These are phyloP conservation scores for Hesperia comma DNA, from an alignment of 2,888 invertebrate genomes.

Conservation along the genomic window DNA sequence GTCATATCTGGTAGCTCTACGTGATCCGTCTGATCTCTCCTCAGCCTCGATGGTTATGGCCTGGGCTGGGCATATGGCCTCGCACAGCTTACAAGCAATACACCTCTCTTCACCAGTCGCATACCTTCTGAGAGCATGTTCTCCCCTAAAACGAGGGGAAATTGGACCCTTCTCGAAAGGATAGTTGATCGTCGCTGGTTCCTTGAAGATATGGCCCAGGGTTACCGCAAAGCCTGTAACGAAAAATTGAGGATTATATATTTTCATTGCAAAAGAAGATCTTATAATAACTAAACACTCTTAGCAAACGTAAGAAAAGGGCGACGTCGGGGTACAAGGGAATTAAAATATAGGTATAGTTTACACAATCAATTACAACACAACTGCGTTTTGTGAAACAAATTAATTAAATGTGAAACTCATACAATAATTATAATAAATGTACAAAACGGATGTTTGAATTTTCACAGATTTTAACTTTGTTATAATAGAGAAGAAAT, in stretches of 20 bases:
- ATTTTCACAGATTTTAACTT: no score
- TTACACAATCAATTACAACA: no score
- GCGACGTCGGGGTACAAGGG: no score
- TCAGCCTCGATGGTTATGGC: slow-evolving; percentile 99
- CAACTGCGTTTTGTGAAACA: no score
- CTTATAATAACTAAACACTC: no score
- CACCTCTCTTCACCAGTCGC: slow-evolving; percentile 99
- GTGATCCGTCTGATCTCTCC: slow-evolving; percentile 96
- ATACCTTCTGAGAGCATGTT: slow-evolving; percentile 98
- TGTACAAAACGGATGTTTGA: no score
- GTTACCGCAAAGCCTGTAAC: slow-evolving; percentile 91
- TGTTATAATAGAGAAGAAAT: no score
- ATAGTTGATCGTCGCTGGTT: slow-evolving; percentile 99
- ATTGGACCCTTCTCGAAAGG: slow-evolving; percentile 99
- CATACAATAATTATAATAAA: no score
- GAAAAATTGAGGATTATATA: background rate
- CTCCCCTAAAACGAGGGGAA: slow-evolving; percentile 98
- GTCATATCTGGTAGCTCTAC: slow-evolving; percentile 98
- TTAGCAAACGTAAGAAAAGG: no score
- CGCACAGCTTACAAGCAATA: slow-evolving; percentile 99
- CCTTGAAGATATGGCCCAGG: slow-evolving; percentile 87
- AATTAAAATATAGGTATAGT: no score
- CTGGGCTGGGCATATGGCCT: slow-evolving; percentile 99
- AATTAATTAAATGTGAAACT: no score
- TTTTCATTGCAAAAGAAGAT: no score